These are phyloP conservation scores for Gryon sp. DNA, from an alignment of 1,140 invertebrate species.

Conservation along the genomic window DNA sequence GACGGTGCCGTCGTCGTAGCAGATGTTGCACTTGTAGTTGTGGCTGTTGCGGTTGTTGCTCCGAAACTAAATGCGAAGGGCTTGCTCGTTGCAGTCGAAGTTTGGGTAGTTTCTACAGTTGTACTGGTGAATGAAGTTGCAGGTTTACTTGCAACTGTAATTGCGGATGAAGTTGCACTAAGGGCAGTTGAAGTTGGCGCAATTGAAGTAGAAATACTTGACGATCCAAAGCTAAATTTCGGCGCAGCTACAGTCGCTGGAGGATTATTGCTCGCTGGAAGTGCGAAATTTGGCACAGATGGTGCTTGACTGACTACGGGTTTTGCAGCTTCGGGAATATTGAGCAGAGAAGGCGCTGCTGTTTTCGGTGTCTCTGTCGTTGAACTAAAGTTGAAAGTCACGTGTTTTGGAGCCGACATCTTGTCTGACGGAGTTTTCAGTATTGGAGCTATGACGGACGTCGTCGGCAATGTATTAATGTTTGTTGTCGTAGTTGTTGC, in stretches of 20 bases:
- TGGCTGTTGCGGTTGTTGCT: background rate
- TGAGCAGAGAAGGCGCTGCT: background rate
- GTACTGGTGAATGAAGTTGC: background rate
- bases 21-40: background rate
- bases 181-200: background rate
- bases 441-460: constrained; percentile 69
- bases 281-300: constrained; percentile 1
- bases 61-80: constrained; percentile 1
- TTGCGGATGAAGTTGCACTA: background rate
- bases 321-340: background rate
- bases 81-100: background rate
- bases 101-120: background rate
- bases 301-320: background rate
- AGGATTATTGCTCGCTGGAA: background rate
- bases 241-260: background rate
- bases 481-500: constrained; percentile 73
- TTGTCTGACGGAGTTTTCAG: constrained; percentile 47
- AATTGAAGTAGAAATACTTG: background rate
- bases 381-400: constrained; percentile 64
- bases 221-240: constrained; percentile 15
- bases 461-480: constrained; percentile 73
- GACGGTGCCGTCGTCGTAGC: constrained; percentile 1
- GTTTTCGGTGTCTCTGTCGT: background rate
- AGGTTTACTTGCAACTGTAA: background rate
- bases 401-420: constrained; percentile 61